phyloP scores from a whole-genome alignment of 2,113 vertebrate genomes.

The Chiloscyllium plagiosum region DNA sequence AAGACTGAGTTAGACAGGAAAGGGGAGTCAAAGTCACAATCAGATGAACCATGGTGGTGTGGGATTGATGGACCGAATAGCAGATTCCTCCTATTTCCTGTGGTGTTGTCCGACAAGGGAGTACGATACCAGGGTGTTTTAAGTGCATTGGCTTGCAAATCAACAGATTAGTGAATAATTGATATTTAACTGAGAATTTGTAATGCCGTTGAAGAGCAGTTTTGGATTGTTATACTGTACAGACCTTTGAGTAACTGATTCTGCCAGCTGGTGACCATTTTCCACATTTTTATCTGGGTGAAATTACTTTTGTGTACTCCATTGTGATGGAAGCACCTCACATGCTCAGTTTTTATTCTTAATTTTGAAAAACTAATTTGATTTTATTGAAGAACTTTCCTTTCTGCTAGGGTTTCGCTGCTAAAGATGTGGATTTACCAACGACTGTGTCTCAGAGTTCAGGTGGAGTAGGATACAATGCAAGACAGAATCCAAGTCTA shows the following conservation, averaged over 20 bases:
- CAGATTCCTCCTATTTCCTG: too few relatives aligned
- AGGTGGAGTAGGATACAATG: conserved; percentile 65
- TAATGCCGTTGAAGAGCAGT: not conserved
- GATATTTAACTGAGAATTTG: not conserved
- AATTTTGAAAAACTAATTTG: conserved; percentile 4
- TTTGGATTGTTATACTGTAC: not conserved
- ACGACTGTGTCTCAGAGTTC: conserved; percentile 64
- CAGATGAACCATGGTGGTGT: too few relatives aligned
- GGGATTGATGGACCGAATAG: too few relatives aligned
- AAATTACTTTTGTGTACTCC: not conserved
- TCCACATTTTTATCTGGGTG: not conserved
- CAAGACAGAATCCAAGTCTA: conserved; percentile 64
- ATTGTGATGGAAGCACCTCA: not conserved
- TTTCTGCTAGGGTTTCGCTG: conserved; percentile 69
- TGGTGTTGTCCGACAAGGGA: not conserved
- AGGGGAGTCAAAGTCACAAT: too few relatives aligned
- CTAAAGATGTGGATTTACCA: conserved; percentile 55
- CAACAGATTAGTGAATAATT: not conserved
- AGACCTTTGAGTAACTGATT: not conserved
- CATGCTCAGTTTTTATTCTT: not conserved
- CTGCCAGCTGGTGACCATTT: not conserved
- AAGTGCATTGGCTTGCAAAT: not conserved
- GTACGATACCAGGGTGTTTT: not conserved
- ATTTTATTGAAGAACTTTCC: conserved; percentile 34
- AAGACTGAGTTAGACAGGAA: too few relatives aligned